Conservation (phyloP, 1,140 invertebrate species). For the Bombus soroeensis region DNA sequence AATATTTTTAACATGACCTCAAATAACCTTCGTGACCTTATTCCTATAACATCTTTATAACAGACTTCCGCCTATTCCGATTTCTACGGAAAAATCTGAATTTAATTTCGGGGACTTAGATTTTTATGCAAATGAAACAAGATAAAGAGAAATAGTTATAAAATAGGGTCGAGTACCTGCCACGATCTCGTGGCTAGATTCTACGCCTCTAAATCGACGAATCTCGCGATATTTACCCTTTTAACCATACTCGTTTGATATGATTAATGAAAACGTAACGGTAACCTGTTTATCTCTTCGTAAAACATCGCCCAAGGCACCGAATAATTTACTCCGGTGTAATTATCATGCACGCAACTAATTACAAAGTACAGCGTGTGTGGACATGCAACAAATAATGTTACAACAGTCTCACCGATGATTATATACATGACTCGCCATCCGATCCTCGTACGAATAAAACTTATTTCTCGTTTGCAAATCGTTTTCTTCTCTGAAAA, state of each 20-base stretch:
- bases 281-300: not conserved
- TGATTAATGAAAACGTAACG: slow-evolving; percentile 26
- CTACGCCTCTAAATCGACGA: not conserved
- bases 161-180: too few species aligned
- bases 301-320: slow-evolving; percentile 35
- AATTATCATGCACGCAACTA: slow-evolving; percentile 27
- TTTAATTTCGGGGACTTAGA: not conserved
- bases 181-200: too few species aligned
- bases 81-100: not conserved
- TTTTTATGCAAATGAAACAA: not conserved
- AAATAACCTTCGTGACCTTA: not conserved
- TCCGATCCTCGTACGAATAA: not conserved
- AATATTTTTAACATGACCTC: not conserved
- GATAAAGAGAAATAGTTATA: too few species aligned
- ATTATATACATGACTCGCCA: too few species aligned
- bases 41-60: not conserved
- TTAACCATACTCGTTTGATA: not conserved
- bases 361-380: not conserved
- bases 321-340: not conserved
- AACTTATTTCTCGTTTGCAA: not conserved
- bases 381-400: slow-evolving; percentile 12
- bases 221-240: not conserved
- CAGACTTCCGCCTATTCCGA: not conserved
- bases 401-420: too few species aligned
- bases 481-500: not conserved